phyloP scores from a whole-genome alignment of 2,113 vertebrate genomes.

The Machaerirhynchus nigripectus region DNA sequence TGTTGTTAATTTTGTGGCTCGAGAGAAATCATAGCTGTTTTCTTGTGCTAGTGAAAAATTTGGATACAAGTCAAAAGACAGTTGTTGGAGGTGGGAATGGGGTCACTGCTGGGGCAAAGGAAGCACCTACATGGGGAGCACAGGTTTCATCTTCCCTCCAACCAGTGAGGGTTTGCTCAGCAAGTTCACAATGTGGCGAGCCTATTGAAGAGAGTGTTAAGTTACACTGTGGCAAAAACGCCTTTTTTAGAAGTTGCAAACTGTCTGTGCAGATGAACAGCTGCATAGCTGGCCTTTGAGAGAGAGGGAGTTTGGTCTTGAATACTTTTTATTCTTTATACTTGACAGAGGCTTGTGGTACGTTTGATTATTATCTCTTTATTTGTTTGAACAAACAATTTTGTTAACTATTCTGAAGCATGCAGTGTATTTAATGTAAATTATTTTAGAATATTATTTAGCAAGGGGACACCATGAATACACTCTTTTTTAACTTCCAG shows the following conservation, averaged over 20 bases:
- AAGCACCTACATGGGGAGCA: rapidly evolving
- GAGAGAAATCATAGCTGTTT: not conserved
- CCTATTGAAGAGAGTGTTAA: not conserved
- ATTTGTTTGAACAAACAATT: not conserved
- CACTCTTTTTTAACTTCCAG: not conserved
- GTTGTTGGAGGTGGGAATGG: not conserved
- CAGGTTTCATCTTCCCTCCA: not conserved
- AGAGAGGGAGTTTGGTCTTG: not conserved
- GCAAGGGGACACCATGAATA: not conserved
- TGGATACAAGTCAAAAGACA: rapidly evolving
- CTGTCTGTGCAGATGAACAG: not conserved
- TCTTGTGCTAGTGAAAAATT: not conserved
- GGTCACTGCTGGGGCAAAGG: not conserved
- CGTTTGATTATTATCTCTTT: not conserved
- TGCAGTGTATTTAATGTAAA: not conserved
- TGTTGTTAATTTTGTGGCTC: not conserved
- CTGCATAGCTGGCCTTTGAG: not conserved
- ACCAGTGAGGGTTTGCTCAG: not conserved
- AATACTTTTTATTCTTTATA: not conserved
- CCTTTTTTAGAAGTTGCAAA: constrained; percentile 39
- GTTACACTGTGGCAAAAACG: constrained; percentile 21
- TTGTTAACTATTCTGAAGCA: not conserved
- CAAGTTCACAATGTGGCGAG: rapidly evolving
- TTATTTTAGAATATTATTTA: not conserved
- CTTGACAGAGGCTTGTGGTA: not conserved